Conservation (phyloP, 2,888 invertebrate species). For the Stomorhina lunata region DNA sequence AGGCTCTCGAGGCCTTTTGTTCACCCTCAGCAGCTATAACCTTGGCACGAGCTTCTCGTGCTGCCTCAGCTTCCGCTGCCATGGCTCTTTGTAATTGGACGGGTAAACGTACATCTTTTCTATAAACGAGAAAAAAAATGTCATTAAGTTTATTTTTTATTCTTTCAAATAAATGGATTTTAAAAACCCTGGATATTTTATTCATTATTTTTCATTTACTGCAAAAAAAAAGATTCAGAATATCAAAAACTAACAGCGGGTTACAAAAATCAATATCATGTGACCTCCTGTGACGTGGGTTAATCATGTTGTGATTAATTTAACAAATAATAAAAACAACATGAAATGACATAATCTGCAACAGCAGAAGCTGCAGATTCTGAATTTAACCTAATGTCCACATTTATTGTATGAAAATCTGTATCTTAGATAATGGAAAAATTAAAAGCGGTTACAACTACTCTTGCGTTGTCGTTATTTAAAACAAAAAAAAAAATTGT, state of each 20-base stretch:
- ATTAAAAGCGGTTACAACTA: constrained; percentile 20
- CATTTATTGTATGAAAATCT: neutral
- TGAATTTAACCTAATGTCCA: no score
- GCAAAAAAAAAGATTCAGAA: no score
- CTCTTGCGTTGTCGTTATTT: no score
- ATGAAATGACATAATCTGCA: neutral
- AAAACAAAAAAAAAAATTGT: no score
- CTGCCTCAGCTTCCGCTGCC: constrained; percentile 97
- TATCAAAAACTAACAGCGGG: neutral
- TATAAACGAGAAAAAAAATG: constrained; percentile 76
- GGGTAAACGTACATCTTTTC: constrained; percentile 95
- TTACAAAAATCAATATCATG: constrained; percentile 27
- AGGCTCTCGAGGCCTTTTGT: constrained; percentile 94
- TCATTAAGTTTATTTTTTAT: neutral
- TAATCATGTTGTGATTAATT: constrained; percentile 41
- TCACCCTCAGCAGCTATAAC: constrained; percentile 99
- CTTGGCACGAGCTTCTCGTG: constrained; percentile 95
- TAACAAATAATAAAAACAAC: constrained; percentile 6
- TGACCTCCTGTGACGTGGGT: constrained; percentile 24
- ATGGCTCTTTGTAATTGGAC: constrained; percentile 96
- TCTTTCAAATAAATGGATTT: neutral
- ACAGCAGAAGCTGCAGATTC: neutral
- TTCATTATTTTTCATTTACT: neutral
- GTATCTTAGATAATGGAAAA: neutral
- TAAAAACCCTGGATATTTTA: neutral